A percentile compares a stretch with the other conserved stretches of the same genome.
These are phyloP conservation scores for Dynastes maya DNA, from an alignment of 2,888 invertebrate species.

Conservation along the genomic window DNA sequence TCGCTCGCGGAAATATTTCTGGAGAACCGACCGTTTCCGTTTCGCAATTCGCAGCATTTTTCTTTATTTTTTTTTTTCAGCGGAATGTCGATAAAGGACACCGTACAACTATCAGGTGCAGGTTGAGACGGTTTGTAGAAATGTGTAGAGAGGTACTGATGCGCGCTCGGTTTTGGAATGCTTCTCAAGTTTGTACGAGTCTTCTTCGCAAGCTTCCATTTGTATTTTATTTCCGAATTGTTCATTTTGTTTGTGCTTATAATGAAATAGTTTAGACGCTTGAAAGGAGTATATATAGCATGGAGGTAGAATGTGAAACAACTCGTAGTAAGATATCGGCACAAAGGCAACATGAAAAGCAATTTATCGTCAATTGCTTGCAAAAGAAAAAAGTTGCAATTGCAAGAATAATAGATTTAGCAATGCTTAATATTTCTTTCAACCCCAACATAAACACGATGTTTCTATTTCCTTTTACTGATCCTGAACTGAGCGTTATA, in stretches of 20 bases:
- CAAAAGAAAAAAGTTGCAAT: too few species aligned
- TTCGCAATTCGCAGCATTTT: neutral
- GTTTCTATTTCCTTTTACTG: too few species aligned
- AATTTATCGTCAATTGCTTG: too few species aligned
- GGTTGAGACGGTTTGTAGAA: neutral
- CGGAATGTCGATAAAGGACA: too few species aligned
- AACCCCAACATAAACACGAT: too few species aligned
- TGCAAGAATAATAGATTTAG: too few species aligned
- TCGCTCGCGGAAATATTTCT: constrained; percentile 7
- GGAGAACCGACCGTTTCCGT: neutral
- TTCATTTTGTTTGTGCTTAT: neutral
- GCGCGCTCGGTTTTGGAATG: neutral
- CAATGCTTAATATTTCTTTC: too few species aligned
- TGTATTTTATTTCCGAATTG: neutral
- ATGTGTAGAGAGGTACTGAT: neutral
- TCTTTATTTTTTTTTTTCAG: neutral
- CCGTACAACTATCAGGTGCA: neutral
- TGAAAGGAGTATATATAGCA: neutral
- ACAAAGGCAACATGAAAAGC: neutral
- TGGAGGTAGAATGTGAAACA: neutral
- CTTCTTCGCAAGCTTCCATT: neutral
- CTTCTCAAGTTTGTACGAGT: neutral
- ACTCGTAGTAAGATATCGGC: neutral
- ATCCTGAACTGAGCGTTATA: too few species aligned
- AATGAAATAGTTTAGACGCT: neutral